Evolutionary conservation across 1,140 invertebrate genomes (phyloP), one percentile per base, ranked within the genome.

Genomic region (Bombus terrestris): DNA sequence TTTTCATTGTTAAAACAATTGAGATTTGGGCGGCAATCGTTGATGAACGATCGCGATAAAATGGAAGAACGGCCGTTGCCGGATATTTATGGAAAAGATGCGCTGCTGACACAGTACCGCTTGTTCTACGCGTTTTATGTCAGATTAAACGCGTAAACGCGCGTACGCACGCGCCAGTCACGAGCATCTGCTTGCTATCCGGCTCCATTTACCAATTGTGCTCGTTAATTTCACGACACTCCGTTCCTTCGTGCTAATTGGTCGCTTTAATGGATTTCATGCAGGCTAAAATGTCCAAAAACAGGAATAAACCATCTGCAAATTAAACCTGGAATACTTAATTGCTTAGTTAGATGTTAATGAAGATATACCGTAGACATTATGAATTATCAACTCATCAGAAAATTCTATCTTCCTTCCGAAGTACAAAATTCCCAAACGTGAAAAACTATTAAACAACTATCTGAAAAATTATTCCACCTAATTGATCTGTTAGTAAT

Each of bases 171-270:
- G 77, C 83, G 85, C 75, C 64, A 86, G 71, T 68, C 78, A 76
- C 85, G 88, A 92, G 89, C 93, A 94, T 94, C 93, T 94, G 93
- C 88, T 86, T 83, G 84, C 91, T 92, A 92, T 91, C 89, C 89
- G 87, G 86, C 87, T 87, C 90, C 86, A 91, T 88, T 90, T 90
- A 91, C 91, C 91, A 94, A 93, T 94, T 94, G 91, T 84, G 84
- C 92, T 92, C 85, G 92, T 93, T 94, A 91, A 93, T 92, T 89
- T 86, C 88, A 88, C 88, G 86, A 89, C 90, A 88, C 90, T 89
- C 75, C 85, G 86, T 88, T 92, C 47, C 91, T 91, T 83, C 84
- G 86, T 32, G 86, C 85, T 93, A 92, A 93, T 92, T 93, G 89
- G 72, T 35, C 62, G 88, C 15, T 66, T 81, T 82, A 86, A 89